Percentiles rank a stretch among this genome's conserved stretches.
phyloP scores from a whole-genome alignment of 2,797 vertebrate species.

The Rhincodon typus region DNA sequence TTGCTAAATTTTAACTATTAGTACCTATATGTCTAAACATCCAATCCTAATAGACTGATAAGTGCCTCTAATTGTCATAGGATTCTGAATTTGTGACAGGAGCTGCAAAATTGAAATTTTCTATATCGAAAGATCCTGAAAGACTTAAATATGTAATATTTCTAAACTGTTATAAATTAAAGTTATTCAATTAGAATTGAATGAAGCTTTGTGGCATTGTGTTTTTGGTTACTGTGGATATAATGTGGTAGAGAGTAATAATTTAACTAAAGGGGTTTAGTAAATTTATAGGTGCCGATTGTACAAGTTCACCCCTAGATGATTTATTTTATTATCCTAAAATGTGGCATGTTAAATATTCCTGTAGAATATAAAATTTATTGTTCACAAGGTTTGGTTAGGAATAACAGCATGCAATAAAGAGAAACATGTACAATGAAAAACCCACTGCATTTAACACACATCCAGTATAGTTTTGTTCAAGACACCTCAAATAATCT shows the following conservation, averaged over 20 bases:
- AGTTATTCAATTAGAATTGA: neutral
- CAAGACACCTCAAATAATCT: neutral
- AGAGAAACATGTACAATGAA: neutral
- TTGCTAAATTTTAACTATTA: neutral
- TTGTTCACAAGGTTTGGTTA: neutral
- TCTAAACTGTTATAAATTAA: neutral
- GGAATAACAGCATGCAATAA: neutral
- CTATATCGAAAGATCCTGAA: neutral
- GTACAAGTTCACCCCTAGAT: neutral
- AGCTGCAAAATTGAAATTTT: neutral
- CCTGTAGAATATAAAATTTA: neutral
- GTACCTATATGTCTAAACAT: neutral
- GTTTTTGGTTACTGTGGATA: neutral
- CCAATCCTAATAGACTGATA: neutral
- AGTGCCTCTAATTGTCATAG: neutral
- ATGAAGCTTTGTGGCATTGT: neutral
- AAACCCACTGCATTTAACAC: neutral
- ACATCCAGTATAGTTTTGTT: neutral
- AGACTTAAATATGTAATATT: neutral
- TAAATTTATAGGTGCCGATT: neutral
- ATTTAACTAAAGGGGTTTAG: neutral
- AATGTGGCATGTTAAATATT: neutral
- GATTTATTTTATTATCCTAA: neutral
- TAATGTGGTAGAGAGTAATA: neutral
- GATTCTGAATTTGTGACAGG: neutral